phyloP scores from a whole-genome alignment of 2,888 invertebrate genomes.

The Julus scanicus region DNA sequence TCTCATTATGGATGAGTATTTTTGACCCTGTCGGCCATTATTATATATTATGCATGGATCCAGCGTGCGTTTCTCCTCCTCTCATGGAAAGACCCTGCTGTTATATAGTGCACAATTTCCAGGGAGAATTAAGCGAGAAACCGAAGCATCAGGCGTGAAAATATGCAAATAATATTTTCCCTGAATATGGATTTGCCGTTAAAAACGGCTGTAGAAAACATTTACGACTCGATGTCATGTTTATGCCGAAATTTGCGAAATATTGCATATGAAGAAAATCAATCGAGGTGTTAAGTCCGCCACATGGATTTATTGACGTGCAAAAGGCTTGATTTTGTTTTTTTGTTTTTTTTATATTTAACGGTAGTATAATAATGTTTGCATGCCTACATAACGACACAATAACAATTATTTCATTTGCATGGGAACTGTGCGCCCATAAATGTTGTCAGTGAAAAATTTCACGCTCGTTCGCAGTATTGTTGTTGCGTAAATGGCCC shows the following conservation, averaged over 20 bases:
- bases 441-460: constrained; percentile 37
- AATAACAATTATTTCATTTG: constrained; percentile 47
- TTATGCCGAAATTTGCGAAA: not conserved
- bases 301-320: not conserved
- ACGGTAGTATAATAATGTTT: not conserved
- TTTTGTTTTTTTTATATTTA: not conserved
- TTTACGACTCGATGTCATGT: not conserved
- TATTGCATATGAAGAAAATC: not conserved
- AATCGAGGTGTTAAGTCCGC: not conserved
- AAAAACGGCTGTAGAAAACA: not conserved
- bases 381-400: constrained; percentile 10
- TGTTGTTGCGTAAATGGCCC: constrained; percentile 36
- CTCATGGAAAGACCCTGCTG: not conserved
- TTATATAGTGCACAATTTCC: not conserved
- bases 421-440: constrained; percentile 31
- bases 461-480: constrained; percentile 40
- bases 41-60: not conserved
- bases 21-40: not conserved
- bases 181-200: not conserved
- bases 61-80: not conserved
- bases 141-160: not conserved
- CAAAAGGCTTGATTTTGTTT: not conserved
- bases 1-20: not conserved
- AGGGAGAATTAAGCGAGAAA: constrained; percentile 12
- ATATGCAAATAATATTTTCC: constrained; percentile 14